Percentiles rank a stretch among this genome's conserved stretches.
Conservation (phyloP, 2,888 invertebrate genomes). For the Dorcus parallelipipedus region DNA sequence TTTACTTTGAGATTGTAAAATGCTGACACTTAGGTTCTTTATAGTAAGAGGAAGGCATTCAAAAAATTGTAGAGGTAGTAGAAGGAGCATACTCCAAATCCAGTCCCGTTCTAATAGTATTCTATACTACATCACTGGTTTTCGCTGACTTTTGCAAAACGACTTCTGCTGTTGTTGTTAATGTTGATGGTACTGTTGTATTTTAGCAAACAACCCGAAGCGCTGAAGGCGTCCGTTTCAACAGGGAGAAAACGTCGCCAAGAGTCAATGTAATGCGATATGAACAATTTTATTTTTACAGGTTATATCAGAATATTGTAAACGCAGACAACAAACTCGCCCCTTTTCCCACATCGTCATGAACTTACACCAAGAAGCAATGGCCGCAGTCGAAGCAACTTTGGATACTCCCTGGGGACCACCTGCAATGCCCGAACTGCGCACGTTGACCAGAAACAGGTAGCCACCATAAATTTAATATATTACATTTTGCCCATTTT, state of each 20-base stretch:
- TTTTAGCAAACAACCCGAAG: no score
- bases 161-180: background rate
- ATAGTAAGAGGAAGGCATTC: no score
- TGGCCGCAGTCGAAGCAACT: conserved; percentile 41
- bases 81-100: no score
- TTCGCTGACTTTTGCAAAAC: no score
- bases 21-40: no score
- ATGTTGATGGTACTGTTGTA: background rate
- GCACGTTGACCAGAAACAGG: conserved; percentile 41
- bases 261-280: background rate
- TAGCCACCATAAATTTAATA: conserved; percentile 15
- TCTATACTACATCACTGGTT: no score
- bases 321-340: conserved; percentile 52
- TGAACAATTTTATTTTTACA: conserved; percentile 36
- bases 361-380: conserved; percentile 57
- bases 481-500: no score
- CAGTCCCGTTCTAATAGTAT: no score
- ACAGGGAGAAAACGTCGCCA: background rate
- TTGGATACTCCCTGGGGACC: conserved; percentile 45
- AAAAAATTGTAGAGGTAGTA: no score
- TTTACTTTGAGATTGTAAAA: no score
- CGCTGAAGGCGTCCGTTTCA: background rate
- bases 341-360: conserved; percentile 62
- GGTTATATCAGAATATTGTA: conserved; percentile 60
- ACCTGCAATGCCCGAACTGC: conserved; percentile 44